phyloP scores from a whole-genome alignment of 1,140 invertebrate genomes.

The Caligus rogercresseyi region DNA sequence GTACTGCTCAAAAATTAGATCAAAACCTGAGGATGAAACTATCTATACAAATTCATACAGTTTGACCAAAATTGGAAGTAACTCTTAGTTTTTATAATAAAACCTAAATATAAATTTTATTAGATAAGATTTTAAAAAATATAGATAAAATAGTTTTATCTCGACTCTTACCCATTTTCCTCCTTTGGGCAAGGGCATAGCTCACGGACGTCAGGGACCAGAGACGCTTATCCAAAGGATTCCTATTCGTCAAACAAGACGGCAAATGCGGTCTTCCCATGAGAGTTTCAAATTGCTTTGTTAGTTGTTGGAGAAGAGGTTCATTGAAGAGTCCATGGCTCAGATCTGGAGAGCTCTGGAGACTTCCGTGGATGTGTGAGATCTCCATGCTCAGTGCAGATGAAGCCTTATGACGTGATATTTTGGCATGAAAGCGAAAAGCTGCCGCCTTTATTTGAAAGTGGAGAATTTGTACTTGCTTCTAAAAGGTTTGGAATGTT shows the following conservation, averaged over 20 bases:
- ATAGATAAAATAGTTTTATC: no score
- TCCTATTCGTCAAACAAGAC: neutral
- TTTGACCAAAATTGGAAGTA: no score
- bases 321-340: neutral
- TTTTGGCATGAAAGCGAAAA: neutral
- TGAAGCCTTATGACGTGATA: neutral
- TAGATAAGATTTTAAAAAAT: no score
- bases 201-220: neutral
- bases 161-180: neutral
- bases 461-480: neutral
- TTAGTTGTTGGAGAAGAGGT: neutral
- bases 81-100: no score
- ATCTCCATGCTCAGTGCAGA: neutral
- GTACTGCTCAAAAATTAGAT: no score
- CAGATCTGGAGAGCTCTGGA: neutral
- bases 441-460: neutral
- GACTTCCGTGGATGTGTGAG: neutral
- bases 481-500: neutral
- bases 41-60: no score
- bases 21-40: no score
- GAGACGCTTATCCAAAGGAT: neutral
- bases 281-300: neutral
- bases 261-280: neutral
- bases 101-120: no score
- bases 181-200: neutral